Percentiles rank a stretch among this genome's conserved stretches.
Conservation (phyloP, 2,113 vertebrate species). For the Macroglossus sobrinus region DNA sequence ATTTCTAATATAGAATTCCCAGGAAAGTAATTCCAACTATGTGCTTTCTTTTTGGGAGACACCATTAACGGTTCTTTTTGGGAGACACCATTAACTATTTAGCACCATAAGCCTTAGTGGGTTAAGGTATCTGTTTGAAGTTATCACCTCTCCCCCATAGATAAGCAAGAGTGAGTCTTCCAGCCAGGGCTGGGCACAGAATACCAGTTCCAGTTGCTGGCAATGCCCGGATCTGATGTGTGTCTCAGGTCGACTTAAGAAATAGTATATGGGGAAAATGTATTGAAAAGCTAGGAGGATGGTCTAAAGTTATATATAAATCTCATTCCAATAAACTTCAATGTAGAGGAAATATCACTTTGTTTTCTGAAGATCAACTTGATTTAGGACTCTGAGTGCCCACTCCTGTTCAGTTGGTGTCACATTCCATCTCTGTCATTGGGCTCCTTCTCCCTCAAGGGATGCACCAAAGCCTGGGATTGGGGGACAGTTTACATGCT, state of each 20-base stretch:
- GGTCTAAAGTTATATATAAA: neutral
- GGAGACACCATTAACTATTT: neutral
- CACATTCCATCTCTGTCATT: neutral
- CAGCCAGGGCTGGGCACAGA: no score
- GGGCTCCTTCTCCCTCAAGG: neutral
- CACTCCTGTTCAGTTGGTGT: neutral
- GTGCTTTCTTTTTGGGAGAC: neutral
- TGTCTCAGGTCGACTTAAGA: neutral
- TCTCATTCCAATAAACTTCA: neutral
- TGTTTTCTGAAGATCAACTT: neutral
- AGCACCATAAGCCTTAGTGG: neutral
- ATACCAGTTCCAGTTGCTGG: neutral
- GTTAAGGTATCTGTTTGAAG: neutral
- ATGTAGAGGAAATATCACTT: neutral
- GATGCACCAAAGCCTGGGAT: neutral
- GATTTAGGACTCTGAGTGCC: neutral
- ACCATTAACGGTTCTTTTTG: neutral
- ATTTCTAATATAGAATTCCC: neutral
- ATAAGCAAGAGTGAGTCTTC: neutral
- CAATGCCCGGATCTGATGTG: neutral
- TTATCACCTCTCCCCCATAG: rapidly evolving
- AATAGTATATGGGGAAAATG: neutral
- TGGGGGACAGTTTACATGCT: neutral
- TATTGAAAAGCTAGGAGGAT: neutral
- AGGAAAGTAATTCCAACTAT: neutral